phyloP scores from a whole-genome alignment of 2,797 vertebrate genomes.

The Sebastes oblongus region DNA sequence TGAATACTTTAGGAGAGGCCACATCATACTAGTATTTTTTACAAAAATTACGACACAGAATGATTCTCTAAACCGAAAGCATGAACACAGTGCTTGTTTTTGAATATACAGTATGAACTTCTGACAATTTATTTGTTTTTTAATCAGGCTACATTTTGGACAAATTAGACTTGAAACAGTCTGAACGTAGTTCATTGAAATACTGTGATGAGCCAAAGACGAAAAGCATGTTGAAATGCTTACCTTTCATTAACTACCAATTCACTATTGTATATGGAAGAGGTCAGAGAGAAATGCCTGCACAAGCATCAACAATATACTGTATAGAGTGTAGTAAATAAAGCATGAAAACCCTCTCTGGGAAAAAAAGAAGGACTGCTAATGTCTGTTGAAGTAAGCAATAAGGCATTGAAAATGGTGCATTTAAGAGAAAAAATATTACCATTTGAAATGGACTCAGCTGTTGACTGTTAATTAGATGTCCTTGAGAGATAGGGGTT shows the following conservation, averaged over 20 bases:
- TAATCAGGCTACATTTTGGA: constrained; percentile 19
- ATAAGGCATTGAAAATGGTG: constrained; percentile 77
- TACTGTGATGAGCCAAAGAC: constrained; percentile 21
- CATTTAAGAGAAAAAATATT: constrained; percentile 81
- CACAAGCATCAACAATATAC: constrained; percentile 74
- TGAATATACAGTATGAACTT: not conserved
- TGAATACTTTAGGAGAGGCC: not conserved
- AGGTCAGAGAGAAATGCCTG: constrained; percentile 76
- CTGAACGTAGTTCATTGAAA: constrained; percentile 43
- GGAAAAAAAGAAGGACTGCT: constrained; percentile 37
- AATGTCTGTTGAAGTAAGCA: constrained; percentile 74
- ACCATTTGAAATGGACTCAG: constrained; percentile 87
- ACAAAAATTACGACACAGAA: not conserved
- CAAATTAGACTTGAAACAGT: constrained; percentile 15
- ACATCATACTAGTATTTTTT: not conserved
- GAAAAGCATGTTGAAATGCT: constrained; percentile 49
- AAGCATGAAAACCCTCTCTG: constrained; percentile 59
- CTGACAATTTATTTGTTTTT: not conserved
- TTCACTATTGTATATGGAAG: constrained; percentile 73
- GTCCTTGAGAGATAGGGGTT: constrained; percentile 84
- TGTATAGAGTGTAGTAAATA: constrained; percentile 65
- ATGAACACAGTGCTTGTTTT: not conserved
- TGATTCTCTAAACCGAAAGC: not conserved
- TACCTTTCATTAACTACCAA: constrained; percentile 62
- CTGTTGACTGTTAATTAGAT: constrained; percentile 89